Conservation (phyloP, 2,888 invertebrate genomes). For the Caenorhabditis macrosperma region DNA sequence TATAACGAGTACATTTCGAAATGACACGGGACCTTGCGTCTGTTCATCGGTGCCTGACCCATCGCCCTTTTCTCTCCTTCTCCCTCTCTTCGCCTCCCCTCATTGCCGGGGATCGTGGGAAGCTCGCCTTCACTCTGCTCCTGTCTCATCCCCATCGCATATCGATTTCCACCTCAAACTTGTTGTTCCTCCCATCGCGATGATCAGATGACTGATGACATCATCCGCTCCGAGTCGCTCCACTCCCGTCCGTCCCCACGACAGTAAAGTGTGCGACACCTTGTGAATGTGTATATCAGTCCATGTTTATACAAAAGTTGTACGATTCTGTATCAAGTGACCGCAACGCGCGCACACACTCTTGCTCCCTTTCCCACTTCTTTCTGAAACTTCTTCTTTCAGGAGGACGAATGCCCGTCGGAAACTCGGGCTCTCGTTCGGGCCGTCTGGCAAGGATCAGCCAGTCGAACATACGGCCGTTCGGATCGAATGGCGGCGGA, state of each 20-base stretch:
- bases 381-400: neutral
- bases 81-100: constrained; percentile 19
- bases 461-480: constrained; percentile 66
- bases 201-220: constrained; percentile 51
- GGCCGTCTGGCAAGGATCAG: constrained; percentile 69
- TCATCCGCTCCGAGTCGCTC: constrained; percentile 6
- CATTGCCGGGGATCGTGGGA: constrained; percentile 41
- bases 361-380: neutral
- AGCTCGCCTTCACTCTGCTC: constrained; percentile 27
- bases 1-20: constrained; percentile 29
- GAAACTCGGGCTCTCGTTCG: constrained; percentile 62
- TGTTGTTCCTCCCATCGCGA: constrained; percentile 27
- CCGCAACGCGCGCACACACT: neutral
- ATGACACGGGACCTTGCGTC: constrained; percentile 46
- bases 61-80: constrained; percentile 22
- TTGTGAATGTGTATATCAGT: constrained; percentile 17
- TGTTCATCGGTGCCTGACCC: constrained; percentile 54
- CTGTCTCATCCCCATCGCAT: constrained; percentile 39
- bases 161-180: constrained; percentile 49
- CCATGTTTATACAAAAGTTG: constrained; percentile 34
- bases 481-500: constrained; percentile 58
- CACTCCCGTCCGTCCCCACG: constrained; percentile 1
- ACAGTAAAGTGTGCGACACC: constrained; percentile 42
- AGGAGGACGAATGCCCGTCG: constrained; percentile 64
- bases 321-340: constrained; percentile 31